These are phyloP conservation scores for Leptinotarsa defecta DNA, from an alignment of 1,140 invertebrate genomes.

Conservation along the genomic window DNA sequence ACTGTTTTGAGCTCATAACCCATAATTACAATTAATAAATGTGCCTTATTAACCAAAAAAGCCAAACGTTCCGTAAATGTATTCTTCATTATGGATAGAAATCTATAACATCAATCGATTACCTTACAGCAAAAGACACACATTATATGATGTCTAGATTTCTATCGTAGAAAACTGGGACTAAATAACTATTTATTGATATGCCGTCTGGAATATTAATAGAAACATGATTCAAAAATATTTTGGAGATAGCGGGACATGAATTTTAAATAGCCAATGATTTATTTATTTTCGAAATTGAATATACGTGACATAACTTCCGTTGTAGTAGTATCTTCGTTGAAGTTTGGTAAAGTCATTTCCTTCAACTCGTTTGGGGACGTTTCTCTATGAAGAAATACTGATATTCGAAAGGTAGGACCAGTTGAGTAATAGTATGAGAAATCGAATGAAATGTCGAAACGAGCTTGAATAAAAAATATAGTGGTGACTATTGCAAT, in stretches of 20 bases:
- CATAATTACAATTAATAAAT: too few relatives aligned
- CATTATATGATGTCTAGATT: constrained; percentile 17
- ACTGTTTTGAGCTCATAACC: too few relatives aligned
- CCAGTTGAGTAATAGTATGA: too few relatives aligned
- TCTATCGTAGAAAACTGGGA: constrained; percentile 9
- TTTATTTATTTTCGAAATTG: constrained; percentile 15
- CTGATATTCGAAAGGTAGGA: too few relatives aligned
- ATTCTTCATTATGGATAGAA: too few relatives aligned
- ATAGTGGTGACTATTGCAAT: too few relatives aligned
- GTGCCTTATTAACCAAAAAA: too few relatives aligned
- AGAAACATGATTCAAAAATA: constrained; percentile 12
- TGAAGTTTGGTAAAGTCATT: neutral
- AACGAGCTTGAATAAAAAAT: too few relatives aligned
- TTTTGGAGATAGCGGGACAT: neutral
- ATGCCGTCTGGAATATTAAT: constrained; percentile 8
- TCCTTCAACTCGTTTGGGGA: neutral
- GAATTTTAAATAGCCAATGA: constrained; percentile 16
- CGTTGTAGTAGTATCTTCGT: constrained; percentile 10
- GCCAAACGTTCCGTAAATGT: too few relatives aligned
- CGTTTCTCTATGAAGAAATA: neutral
- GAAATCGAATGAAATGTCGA: too few relatives aligned
- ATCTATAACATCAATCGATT: too few relatives aligned
- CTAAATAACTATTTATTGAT: constrained; percentile 13
- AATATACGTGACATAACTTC: neutral
- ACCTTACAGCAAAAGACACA: too few relatives aligned